Evolutionary conservation across 2,797 vertebrate genomes (phyloP).

Genomic region (Notolepis coatsorum): DNA sequence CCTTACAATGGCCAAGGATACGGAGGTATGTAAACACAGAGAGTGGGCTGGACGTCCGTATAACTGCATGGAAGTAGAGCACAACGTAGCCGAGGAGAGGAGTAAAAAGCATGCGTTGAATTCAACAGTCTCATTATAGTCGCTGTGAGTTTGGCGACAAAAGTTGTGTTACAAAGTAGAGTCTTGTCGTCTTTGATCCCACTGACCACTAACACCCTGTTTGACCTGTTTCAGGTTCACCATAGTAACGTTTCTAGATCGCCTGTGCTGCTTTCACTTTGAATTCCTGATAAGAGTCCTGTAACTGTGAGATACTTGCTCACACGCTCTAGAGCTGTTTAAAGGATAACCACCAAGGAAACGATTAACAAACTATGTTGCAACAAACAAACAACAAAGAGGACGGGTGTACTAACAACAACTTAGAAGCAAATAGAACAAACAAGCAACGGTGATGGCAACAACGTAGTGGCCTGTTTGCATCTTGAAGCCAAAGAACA

Average conservation of each 20-base stretch:
- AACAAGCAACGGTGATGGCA: slow-evolving; percentile 78
- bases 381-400: slow-evolving; percentile 71
- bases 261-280: slow-evolving; percentile 96
- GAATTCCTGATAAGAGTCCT: slow-evolving; percentile 92
- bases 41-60: not conserved
- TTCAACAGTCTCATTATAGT: not conserved
- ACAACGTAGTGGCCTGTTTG: slow-evolving; percentile 81
- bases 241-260: slow-evolving; percentile 94
- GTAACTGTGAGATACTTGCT: slow-evolving; percentile 94
- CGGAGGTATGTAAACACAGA: slow-evolving; percentile 82
- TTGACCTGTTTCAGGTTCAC: slow-evolving; percentile 97
- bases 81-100: not conserved
- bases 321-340: slow-evolving; percentile 90
- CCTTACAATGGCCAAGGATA: slow-evolving; percentile 98
- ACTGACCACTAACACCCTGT: slow-evolving; percentile 89
- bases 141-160: no score
- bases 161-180: no score
- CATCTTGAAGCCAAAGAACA: slow-evolving; percentile 81
- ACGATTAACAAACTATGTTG: slow-evolving; percentile 88
- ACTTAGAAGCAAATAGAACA: slow-evolving; percentile 80
- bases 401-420: slow-evolving; percentile 91
- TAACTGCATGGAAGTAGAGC: not conserved
- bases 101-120: not conserved
- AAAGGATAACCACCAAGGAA: slow-evolving; percentile 89
- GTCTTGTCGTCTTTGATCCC: slow-evolving; percentile 33